A percentile compares a stretch with the other conserved stretches of the same genome.
Evolutionary conservation across 2,888 invertebrate genomes (phyloP).

Genomic region (Galerucella nymphaeae): DNA sequence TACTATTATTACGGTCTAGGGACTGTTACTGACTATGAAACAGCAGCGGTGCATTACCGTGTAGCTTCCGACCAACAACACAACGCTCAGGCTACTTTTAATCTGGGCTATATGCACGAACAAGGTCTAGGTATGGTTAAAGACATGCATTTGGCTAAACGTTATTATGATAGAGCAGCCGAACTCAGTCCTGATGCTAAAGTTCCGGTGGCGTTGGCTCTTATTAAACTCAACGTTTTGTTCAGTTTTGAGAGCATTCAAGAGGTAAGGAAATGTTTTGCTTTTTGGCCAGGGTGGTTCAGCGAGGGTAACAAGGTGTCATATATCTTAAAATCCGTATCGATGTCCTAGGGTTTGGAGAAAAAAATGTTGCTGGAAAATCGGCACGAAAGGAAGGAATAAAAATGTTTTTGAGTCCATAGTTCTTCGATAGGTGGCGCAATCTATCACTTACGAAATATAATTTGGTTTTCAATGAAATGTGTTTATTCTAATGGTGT

Average conservation of each 20-base stretch:
- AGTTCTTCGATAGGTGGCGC: no score
- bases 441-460: no score
- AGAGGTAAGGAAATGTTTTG: conserved; percentile 68
- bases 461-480: no score
- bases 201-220: conserved; percentile 91
- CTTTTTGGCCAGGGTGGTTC: neutral
- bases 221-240: conserved; percentile 83
- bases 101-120: conserved; percentile 99
- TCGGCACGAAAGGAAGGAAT: no score
- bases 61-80: conserved; percentile 94
- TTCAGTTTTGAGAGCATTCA: conserved; percentile 79
- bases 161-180: conserved; percentile 92
- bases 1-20: conserved; percentile 98
- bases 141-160: conserved; percentile 95
- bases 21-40: conserved; percentile 90
- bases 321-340: no score
- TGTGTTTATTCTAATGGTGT: no score
- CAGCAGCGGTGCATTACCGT: conserved; percentile 91
- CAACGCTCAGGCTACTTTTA: conserved; percentile 97
- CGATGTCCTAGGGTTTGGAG: no score
- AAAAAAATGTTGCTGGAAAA: no score
- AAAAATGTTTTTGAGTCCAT: no score
- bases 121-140: conserved; percentile 91
- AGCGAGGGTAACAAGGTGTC: neutral
- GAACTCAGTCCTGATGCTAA: conserved; percentile 93